phyloP scores from a whole-genome alignment of 2,113 vertebrate species.

The Camelus dromedarius region DNA sequence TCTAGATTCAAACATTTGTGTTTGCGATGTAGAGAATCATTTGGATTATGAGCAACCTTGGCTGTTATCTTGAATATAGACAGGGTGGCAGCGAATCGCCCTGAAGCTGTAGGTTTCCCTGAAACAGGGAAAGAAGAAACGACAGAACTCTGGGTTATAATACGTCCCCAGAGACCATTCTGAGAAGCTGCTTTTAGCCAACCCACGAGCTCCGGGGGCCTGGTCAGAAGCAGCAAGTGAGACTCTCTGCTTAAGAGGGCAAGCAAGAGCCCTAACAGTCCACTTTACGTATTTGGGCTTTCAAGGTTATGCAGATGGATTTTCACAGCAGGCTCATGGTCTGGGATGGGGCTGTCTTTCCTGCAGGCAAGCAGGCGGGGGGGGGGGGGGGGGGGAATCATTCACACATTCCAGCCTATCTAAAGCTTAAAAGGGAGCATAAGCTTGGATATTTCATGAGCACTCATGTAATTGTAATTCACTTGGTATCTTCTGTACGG shows the following conservation, averaged over 20 bases:
- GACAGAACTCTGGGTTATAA: neutral
- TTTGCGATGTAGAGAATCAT: neutral
- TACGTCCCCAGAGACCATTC: neutral
- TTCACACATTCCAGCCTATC: neutral
- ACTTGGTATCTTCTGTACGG: neutral
- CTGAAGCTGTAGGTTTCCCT: neutral
- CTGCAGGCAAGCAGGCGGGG: neutral
- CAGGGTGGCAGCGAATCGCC: neutral
- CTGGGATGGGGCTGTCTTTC: neutral
- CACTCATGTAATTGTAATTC: neutral
- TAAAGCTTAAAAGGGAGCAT: neutral
- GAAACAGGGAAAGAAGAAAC: neutral
- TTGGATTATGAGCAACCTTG: neutral
- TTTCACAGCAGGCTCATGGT: conserved; percentile 38
- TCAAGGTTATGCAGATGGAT: neutral
- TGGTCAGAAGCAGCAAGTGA: neutral
- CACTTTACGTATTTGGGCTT: neutral
- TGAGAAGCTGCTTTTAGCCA: neutral
- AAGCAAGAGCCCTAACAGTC: neutral
- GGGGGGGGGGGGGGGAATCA: neutral
- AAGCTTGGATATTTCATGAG: neutral
- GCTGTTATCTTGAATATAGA: neutral
- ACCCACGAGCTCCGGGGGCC: neutral
- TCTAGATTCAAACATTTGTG: neutral
- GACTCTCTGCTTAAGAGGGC: neutral